Evolutionary conservation across 2,888 invertebrate species (phyloP).

Genomic region (Athrips mouffetella): DNA sequence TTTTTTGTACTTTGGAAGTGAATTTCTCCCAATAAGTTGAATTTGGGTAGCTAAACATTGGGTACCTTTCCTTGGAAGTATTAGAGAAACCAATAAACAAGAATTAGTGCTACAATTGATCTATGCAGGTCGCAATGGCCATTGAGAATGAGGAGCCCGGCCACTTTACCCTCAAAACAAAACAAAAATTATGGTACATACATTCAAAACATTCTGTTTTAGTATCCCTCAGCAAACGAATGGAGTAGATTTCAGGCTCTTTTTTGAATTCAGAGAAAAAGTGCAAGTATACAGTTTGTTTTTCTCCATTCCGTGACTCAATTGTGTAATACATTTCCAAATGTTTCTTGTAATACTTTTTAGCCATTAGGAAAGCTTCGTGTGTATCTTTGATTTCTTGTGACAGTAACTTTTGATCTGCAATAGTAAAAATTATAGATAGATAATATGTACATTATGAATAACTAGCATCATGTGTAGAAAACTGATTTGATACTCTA

Average conservation of each 20-base stretch:
- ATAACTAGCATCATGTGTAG: slow-evolving; percentile 22
- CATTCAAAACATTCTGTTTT: slow-evolving; percentile 53
- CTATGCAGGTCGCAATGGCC: too few species aligned
- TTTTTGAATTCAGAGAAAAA: slow-evolving; percentile 66
- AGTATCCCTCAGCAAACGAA: slow-evolving; percentile 43
- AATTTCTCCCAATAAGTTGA: too few species aligned
- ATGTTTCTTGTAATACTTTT: slow-evolving; percentile 64
- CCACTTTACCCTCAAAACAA: too few species aligned
- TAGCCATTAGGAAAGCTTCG: slow-evolving; percentile 70
- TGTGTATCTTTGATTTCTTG: slow-evolving; percentile 69
- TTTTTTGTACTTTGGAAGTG: too few species aligned
- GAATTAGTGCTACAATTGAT: too few species aligned
- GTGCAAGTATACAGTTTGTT: slow-evolving; percentile 56
- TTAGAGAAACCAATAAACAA: too few species aligned
- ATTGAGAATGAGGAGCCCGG: too few species aligned
- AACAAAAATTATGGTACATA: slow-evolving; percentile 33
- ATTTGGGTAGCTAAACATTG: too few species aligned
- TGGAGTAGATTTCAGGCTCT: slow-evolving; percentile 58
- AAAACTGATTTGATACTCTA: slow-evolving; percentile 12
- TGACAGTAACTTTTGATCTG: slow-evolving; percentile 60
- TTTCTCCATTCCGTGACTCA: slow-evolving; percentile 45
- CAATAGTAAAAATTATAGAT: neutral
- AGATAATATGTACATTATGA: neutral
- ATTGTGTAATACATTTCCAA: slow-evolving; percentile 63
- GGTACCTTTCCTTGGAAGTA: too few species aligned